Base-by-base conservation (phyloP, 2,888 invertebrate genomes). In the Sycophila texana region DNA sequence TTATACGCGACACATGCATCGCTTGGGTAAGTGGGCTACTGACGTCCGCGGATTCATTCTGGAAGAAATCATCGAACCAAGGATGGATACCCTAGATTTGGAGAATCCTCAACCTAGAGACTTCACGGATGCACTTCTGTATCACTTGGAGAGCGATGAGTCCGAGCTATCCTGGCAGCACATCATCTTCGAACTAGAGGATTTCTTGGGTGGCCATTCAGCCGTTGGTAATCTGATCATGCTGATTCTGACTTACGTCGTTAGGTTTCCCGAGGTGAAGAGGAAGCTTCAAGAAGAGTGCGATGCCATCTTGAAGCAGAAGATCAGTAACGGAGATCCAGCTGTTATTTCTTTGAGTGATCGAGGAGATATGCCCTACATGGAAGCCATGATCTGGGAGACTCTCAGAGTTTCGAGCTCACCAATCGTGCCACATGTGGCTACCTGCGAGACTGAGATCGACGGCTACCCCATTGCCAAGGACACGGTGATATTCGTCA, bases 351-450 rank as follows among this genome's bases (percentile, higher is more conserved):
- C 92, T n/a, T 89, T 96, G 0, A 91, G 92, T 30, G 95, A 97
- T 83, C 93, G 94, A 85, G 91, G 92, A 0, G 90, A 90, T 1
- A 92, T 97, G 91, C 95, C 96, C 0, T 97, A 95, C 88, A 96
- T 96, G 0, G 95, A 96, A 90, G 96, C 96, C 0, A 94, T 95
- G 0, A 93, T 97, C 16, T 92, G 95, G 84, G 97, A 97, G 91
- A 94, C 96, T 0, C 90, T 97, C 0, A 91, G 97, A 70, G 94
- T 94, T 74, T 94, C 95, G 0, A 96, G 96, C 0, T 97, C 97
- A 0, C 97, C 97, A 0, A 97, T 97, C 78, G 97, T 97, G 0
- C 97, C 97, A 0, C 97, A 97, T 87, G 96, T 96, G 0, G 96
- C 97, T 0, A 95, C 95, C 0, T 93, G 94, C 84, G 94, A 95